A percentile compares a stretch with the other conserved stretches of the same genome.
Evolutionary conservation across 2,888 invertebrate genomes (phyloP).

Genomic region (Catocala fraxini): DNA sequence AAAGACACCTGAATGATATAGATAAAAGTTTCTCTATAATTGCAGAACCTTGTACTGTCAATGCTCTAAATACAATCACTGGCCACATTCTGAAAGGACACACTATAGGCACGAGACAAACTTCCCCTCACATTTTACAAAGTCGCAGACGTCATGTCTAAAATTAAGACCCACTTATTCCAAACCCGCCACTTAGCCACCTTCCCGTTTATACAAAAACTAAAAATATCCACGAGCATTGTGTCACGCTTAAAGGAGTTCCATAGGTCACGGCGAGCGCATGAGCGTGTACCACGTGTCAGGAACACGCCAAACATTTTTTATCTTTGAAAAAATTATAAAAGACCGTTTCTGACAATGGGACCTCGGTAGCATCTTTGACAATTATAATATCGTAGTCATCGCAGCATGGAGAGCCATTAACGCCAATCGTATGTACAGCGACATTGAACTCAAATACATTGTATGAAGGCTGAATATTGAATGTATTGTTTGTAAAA

Average conservation of each 20-base stretch:
- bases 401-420: constrained; percentile 60
- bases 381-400: constrained; percentile 85
- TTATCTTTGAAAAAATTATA: constrained; percentile 86
- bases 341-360: constrained; percentile 84
- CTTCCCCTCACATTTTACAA: constrained; percentile 81
- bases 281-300: constrained; percentile 84
- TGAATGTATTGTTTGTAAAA: constrained; percentile 50
- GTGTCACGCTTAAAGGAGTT: constrained; percentile 85
- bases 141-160: constrained; percentile 81
- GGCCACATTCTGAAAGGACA: constrained; percentile 70
- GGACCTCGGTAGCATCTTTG: constrained; percentile 87
- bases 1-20: constrained; percentile 29
- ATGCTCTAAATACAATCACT: constrained; percentile 62
- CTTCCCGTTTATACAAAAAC: constrained; percentile 84
- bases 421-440: constrained; percentile 54
- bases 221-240: constrained; percentile 84
- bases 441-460: constrained; percentile 68
- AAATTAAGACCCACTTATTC: constrained; percentile 87
- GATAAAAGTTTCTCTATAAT: constrained; percentile 12
- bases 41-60: constrained; percentile 17
- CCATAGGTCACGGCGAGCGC: constrained; percentile 85
- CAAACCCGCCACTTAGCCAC: constrained; percentile 86
- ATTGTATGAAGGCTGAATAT: constrained; percentile 64
- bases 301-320: constrained; percentile 87
- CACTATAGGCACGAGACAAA: constrained; percentile 80